Conservation (phyloP, 2,797 vertebrate species). For the Chloroceryle amazona region DNA sequence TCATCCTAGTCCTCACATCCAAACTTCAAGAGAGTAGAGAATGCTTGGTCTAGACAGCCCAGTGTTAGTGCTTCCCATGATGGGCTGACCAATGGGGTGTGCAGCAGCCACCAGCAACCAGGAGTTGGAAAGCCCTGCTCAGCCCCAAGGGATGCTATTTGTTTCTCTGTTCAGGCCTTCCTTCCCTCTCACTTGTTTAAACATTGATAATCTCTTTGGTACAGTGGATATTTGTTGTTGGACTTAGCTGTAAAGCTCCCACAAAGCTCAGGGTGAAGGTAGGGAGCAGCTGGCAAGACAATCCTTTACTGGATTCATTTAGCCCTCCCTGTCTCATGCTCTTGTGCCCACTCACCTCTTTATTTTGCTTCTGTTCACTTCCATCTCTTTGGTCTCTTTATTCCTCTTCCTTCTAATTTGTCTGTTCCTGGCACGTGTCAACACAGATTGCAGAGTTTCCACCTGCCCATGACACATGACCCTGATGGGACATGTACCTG, state of each 20-base stretch:
- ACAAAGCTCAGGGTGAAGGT: slow-evolving; percentile 32
- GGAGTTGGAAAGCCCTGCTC: neutral
- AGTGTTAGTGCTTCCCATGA: neutral
- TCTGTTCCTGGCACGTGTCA: neutral
- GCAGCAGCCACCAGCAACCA: neutral
- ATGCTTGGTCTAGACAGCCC: neutral
- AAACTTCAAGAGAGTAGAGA: neutral
- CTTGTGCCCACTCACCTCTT: slow-evolving; percentile 16
- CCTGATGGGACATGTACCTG: fast-evolving
- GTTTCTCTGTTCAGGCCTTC: neutral
- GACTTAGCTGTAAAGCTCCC: slow-evolving; percentile 37
- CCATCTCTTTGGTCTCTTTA: neutral
- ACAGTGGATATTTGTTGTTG: slow-evolving; percentile 52
- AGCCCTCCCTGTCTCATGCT: neutral
- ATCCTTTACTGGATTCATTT: neutral
- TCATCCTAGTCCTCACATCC: neutral
- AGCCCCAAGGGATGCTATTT: neutral
- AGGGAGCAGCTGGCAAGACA: slow-evolving; percentile 1
- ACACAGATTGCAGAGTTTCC: fast-evolving
- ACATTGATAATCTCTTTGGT: slow-evolving; percentile 39
- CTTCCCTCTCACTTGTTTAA: slow-evolving; percentile 1
- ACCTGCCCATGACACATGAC: neutral
- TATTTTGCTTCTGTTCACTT: neutral
- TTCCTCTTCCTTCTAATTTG: neutral
- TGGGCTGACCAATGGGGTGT: neutral